Conservation (phyloP, 2,113 vertebrate genomes). For the Poeciliopsis retropinna region DNA sequence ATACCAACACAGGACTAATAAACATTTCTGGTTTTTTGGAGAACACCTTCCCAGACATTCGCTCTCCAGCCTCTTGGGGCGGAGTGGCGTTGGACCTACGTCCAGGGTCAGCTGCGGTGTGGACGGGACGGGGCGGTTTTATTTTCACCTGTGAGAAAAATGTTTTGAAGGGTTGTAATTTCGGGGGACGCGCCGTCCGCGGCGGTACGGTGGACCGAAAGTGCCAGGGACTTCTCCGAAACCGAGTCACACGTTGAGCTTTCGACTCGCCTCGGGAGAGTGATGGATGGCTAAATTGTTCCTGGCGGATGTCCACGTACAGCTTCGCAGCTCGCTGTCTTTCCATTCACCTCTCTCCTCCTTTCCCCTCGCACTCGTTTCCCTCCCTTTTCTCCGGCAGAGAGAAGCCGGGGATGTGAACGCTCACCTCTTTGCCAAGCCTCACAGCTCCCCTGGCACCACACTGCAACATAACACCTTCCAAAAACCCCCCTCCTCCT, state of each 20-base stretch:
- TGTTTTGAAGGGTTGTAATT: slow-evolving; percentile 54
- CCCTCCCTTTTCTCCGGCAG: slow-evolving; percentile 46
- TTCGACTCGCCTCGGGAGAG: slow-evolving; percentile 45
- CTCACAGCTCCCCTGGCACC: slow-evolving; percentile 75
- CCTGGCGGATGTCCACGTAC: slow-evolving; percentile 36
- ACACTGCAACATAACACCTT: slow-evolving; percentile 75
- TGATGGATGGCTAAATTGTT: slow-evolving; percentile 59
- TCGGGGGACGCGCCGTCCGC: slow-evolving; percentile 3
- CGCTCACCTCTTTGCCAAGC: slow-evolving; percentile 70
- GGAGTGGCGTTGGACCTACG: slow-evolving; percentile 10
- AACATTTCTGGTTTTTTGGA: no score
- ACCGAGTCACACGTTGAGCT: slow-evolving; percentile 30
- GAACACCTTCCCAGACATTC: slow-evolving; percentile 4
- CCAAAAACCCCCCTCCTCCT: slow-evolving; percentile 26
- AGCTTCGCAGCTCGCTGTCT: slow-evolving; percentile 52
- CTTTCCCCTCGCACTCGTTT: slow-evolving; percentile 16
- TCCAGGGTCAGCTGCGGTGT: slow-evolving; percentile 14
- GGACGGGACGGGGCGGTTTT: slow-evolving; percentile 24
- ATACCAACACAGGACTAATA: not conserved
- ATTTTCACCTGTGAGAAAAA: slow-evolving; percentile 57
- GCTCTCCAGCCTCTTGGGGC: slow-evolving; percentile 21
- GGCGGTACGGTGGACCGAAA: slow-evolving; percentile 12
- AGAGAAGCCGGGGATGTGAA: slow-evolving; percentile 63
- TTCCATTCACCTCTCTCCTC: slow-evolving; percentile 53
- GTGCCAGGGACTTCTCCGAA: slow-evolving; percentile 31